Evolutionary conservation across 2,113 vertebrate genomes (phyloP), one percentile per base, ranked within the genome.

Genomic region (Sarotherodon lohbergeri): DNA sequence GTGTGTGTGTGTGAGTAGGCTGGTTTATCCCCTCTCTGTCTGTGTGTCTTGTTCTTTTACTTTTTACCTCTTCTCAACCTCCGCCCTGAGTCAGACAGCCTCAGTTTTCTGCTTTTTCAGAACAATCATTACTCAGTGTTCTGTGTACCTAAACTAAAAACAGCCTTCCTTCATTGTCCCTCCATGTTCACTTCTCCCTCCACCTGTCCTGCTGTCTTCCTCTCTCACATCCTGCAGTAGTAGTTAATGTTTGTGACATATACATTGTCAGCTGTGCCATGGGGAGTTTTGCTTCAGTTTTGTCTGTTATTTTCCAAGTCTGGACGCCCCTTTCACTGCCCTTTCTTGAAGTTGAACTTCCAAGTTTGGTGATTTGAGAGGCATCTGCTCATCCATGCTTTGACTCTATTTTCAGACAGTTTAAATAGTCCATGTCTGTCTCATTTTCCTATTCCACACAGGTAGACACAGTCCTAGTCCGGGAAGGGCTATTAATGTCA

Each of bases 61-160:
- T 32, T 36, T 7, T 63, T 0, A 36, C 6, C 32, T 1, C 2
- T 66, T 66, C 61, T 36, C 10, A 0, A 39, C 0, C 61, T 66
- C 17, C 0, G 6, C 1, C 61, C 61, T 39, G 61, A 66, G 17
- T 39, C 2, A 39, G 17, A 39, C 34, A 66, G 61, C 10, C 17
- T 66, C 61, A 66, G 17, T n/a, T 39, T 39, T 66, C 0, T 66
- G 61, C 17, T 7, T 12, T 66, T 39, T 66, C 61, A 39, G 10
- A 32, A n/a, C 61, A 66, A n/a, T 66, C 19, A 36, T 39, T 12
- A 66, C 10, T 66, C 61, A 39, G 32, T 66, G 17, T 39, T 66
- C 17, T 66, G 17, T 66, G 17, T 66, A 9, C 17, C 32, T 66
- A 66, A 66, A 36, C 32, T 56, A 56, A 56, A 56, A 56, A 56